phyloP scores from a whole-genome alignment of 2,797 vertebrate species.

The Lophotriccus pileatus region DNA sequence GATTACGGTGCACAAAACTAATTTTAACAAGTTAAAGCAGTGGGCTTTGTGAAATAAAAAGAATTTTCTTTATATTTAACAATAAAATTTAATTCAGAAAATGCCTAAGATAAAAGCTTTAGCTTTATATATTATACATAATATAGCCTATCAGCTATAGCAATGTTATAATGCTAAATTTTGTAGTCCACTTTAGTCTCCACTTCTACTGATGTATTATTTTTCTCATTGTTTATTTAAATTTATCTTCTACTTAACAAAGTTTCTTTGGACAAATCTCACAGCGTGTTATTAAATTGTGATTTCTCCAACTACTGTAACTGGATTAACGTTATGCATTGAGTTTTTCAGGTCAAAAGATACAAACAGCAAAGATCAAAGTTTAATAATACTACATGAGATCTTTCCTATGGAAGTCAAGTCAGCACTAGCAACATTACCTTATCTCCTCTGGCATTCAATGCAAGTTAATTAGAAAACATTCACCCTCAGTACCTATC shows the following conservation, averaged over 20 bases:
- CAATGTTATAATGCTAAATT: neutral
- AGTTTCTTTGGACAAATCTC: neutral
- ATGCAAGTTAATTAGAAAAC: constrained; percentile 30
- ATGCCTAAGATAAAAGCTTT: neutral
- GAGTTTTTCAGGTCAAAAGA: neutral
- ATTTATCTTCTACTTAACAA: neutral
- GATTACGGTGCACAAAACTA: neutral
- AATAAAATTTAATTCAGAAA: neutral
- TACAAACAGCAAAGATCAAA: neutral
- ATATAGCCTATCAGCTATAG: neutral
- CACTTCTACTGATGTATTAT: neutral
- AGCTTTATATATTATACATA: neutral
- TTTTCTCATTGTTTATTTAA: constrained; percentile 13
- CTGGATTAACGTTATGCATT: neutral
- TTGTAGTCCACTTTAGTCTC: neutral
- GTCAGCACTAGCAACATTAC: neutral
- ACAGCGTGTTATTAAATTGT: neutral
- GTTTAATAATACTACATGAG: neutral
- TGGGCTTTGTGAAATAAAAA: neutral
- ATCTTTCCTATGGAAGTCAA: neutral
- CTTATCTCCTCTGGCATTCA: constrained; percentile 21
- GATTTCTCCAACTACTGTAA: neutral
- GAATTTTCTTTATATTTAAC: neutral
- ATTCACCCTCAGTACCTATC: neutral
- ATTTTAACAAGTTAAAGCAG: neutral